Evolutionary conservation across 2,113 vertebrate species (phyloP), one percentile per base, ranked within the genome.

Genomic region (Myotis davidii): DNA sequence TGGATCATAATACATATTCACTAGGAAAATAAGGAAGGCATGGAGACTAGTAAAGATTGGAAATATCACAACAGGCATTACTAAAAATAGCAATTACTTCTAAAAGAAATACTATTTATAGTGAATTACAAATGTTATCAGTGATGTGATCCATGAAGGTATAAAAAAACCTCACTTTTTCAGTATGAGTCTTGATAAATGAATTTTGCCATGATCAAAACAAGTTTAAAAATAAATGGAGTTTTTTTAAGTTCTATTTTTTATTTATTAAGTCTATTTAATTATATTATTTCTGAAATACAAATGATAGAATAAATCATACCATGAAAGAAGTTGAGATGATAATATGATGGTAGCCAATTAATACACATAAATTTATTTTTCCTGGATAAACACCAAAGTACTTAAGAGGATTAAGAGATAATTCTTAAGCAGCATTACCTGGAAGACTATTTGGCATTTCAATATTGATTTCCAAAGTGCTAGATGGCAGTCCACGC

Each of bases 401-500:
- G 93, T 45, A 39, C 56, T 93, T 88, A 93, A 91, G 74, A 97
- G 88, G 59, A 92, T 97, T 94, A 95, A 84, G 88, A 96, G 79
- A 90, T 34, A 89, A 94, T 74, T 95, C 88, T 94, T 95, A 97
- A 97, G 97, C 95, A 98, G 97, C 97, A 98, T 95, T 97, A 96
- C 70, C 72, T 94, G 77, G 79, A 97, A 96, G 95, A 97, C 92
- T 95, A 98, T 96, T 93, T 97, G 97, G 93, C 91, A 96, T 97
- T 96, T 96, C 96, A 96, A 97, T 91, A 96, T 1, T 92, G 95
- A 73, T 96, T 91, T 96, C 61, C 95, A 97, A 90, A 97, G 96
- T 50, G 0, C 87, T 90, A 96, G 92, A 32, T 48, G 90, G 96
- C 39, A 95, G n/a, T 97, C 81, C 96, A 92, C 95, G 97, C 98